Evolutionary conservation across 1,140 invertebrate genomes (phyloP).

Genomic region (Temnothorax curvispinosus): DNA sequence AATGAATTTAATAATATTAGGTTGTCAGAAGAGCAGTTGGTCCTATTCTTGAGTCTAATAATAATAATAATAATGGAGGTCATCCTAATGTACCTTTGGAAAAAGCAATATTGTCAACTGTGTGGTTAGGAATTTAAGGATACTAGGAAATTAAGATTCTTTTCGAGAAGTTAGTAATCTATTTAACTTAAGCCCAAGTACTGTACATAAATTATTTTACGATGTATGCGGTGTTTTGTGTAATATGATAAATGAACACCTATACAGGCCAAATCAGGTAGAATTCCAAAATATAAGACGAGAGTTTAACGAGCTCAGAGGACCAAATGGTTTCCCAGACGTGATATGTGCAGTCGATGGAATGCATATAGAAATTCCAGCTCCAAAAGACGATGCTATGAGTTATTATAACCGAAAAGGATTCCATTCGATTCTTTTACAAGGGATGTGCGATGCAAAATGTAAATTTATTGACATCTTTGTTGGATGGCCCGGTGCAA

Average conservation of each 20-base stretch:
- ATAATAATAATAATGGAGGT: neutral
- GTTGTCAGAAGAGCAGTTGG: neutral
- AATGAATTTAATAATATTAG: neutral
- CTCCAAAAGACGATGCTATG: neutral
- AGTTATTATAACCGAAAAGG: slow-evolving; percentile 15
- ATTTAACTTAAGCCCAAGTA: neutral
- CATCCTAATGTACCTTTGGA: slow-evolving; percentile 7
- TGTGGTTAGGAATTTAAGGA: too few relatives aligned
- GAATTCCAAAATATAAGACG: slow-evolving; percentile 1
- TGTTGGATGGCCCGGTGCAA: slow-evolving; percentile 5
- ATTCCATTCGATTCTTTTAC: neutral
- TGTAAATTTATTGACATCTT: slow-evolving; percentile 27
- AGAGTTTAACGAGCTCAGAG: neutral
- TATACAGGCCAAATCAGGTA: slow-evolving; percentile 1
- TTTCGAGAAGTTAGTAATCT: slow-evolving; percentile 1
- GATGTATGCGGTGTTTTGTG: neutral
- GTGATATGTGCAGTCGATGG: slow-evolving; percentile 7
- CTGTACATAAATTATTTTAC: neutral
- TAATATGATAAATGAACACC: neutral
- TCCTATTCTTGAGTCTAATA: neutral
- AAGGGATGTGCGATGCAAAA: slow-evolving; percentile 5
- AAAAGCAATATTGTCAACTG: neutral
- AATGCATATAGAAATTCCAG: slow-evolving; percentile 17
- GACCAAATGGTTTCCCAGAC: slow-evolving; percentile 4
- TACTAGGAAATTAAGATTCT: slow-evolving; percentile 8